Evolutionary conservation across 2,113 vertebrate species (phyloP).

Genomic region (Circaetus gallicus): DNA sequence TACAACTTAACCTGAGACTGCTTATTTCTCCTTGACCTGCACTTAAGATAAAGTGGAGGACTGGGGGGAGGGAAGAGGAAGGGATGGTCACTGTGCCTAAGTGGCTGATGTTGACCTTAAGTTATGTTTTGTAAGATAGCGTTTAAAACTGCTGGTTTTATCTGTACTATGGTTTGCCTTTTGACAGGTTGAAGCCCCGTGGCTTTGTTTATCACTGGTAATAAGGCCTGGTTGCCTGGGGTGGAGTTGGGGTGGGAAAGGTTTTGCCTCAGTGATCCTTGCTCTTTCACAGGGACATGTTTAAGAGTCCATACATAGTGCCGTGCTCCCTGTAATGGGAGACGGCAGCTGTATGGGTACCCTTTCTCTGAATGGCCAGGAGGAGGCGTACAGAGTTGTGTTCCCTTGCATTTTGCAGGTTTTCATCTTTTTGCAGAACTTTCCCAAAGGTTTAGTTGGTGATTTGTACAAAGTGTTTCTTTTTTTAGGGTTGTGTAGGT

Average conservation of each 20-base stretch:
- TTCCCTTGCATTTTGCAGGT: background rate
- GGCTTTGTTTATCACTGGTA: background rate
- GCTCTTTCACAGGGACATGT: background rate
- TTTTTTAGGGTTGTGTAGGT: background rate
- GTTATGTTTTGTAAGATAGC: background rate
- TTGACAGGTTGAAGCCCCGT: background rate
- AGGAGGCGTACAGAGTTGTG: background rate
- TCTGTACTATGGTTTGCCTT: background rate
- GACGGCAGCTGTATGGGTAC: background rate
- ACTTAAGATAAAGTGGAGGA: background rate
- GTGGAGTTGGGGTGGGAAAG: background rate
- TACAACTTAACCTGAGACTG: background rate
- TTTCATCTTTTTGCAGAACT: background rate
- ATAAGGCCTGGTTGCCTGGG: background rate
- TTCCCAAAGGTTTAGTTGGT: background rate
- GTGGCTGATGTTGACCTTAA: background rate
- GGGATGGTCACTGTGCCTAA: background rate
- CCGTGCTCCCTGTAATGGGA: background rate
- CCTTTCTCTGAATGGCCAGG: background rate
- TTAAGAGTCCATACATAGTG: accelerated
- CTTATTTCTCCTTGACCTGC: background rate
- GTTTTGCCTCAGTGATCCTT: background rate
- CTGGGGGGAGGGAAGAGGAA: background rate
- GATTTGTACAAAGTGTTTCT: background rate
- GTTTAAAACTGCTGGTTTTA: background rate